Conservation (phyloP, 1,140 invertebrate genomes). For the Daktulosphaira vitifoliae region DNA sequence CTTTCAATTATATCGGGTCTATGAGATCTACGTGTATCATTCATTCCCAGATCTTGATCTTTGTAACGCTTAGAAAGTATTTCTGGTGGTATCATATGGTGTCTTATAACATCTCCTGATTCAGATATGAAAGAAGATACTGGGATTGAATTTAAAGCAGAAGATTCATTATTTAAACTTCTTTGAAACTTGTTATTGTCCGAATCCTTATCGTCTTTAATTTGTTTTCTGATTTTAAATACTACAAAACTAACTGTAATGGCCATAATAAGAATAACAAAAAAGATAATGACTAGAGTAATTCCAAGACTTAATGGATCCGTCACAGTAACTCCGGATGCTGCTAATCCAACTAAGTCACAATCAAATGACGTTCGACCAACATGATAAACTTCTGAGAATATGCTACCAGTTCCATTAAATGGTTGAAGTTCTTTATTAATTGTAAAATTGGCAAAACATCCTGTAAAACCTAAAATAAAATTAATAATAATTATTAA, state of each 20-base stretch:
- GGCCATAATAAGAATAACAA: slow-evolving; percentile 76
- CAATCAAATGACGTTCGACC: slow-evolving; percentile 63
- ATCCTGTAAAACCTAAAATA: slow-evolving; percentile 67
- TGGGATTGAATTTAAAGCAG: slow-evolving; percentile 38
- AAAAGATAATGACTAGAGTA: slow-evolving; percentile 88
- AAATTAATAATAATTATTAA: background rate
- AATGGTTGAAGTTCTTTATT: slow-evolving; percentile 83
- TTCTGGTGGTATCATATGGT: slow-evolving; percentile 67
- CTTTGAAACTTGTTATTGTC: slow-evolving; percentile 36
- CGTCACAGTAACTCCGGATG: slow-evolving; percentile 61
- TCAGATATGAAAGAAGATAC: slow-evolving; percentile 24
- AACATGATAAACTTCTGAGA: slow-evolving; percentile 55
- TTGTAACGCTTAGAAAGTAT: slow-evolving; percentile 71
- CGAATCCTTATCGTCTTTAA: slow-evolving; percentile 51
- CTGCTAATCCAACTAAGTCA: slow-evolving; percentile 56
- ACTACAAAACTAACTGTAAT: slow-evolving; percentile 83
- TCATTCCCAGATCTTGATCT: slow-evolving; percentile 55
- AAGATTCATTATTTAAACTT: slow-evolving; percentile 40
- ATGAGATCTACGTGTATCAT: slow-evolving; percentile 56
- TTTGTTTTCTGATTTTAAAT: slow-evolving; percentile 72
- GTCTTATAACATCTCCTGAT: slow-evolving; percentile 51
- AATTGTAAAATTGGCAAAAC: slow-evolving; percentile 77
- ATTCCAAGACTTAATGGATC: slow-evolving; percentile 84
- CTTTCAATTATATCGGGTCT: slow-evolving; percentile 87
- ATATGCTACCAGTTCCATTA: slow-evolving; percentile 73